A percentile compares a stretch with the other conserved stretches of the same genome.
Evolutionary conservation across 2,888 invertebrate genomes (phyloP).

Genomic region (Helleia helle): DNA sequence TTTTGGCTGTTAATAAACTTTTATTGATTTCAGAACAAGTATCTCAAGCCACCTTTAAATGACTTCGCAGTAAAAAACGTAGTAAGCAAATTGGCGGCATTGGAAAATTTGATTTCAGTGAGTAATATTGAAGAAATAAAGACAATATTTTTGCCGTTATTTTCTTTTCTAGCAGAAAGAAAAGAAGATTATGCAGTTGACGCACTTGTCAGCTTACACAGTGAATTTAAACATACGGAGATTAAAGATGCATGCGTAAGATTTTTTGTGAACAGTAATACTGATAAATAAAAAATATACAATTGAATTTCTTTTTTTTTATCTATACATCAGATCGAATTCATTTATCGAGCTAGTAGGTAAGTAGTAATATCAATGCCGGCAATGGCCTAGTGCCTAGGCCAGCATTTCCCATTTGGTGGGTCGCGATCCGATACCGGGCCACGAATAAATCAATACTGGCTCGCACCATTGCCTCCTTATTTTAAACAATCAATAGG

Average conservation of each 20-base stretch:
- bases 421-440: too few species aligned
- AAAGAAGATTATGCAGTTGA: slow-evolving; percentile 31
- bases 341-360: too few species aligned
- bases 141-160: slow-evolving; percentile 36
- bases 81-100: slow-evolving; percentile 31
- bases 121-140: slow-evolving; percentile 35
- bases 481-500: too few species aligned
- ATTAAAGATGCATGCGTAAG: slow-evolving; percentile 29
- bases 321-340: too few species aligned
- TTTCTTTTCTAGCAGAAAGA: slow-evolving; percentile 42
- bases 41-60: slow-evolving; percentile 37
- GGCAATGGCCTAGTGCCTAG: too few species aligned
- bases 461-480: too few species aligned
- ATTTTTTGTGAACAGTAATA: slow-evolving; percentile 14
- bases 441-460: too few species aligned
- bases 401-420: too few species aligned
- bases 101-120: slow-evolving; percentile 29
- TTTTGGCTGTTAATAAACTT: too few species aligned
- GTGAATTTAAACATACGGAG: slow-evolving; percentile 28
- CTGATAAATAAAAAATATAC: slow-evolving; percentile 2
- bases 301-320: not conserved
- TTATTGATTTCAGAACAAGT: slow-evolving; percentile 47
- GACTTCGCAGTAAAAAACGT: slow-evolving; percentile 34
- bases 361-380: too few species aligned
- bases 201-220: slow-evolving; percentile 22